Base-by-base conservation (phyloP, 2,113 vertebrate species). In the Abramis brama region DNA sequence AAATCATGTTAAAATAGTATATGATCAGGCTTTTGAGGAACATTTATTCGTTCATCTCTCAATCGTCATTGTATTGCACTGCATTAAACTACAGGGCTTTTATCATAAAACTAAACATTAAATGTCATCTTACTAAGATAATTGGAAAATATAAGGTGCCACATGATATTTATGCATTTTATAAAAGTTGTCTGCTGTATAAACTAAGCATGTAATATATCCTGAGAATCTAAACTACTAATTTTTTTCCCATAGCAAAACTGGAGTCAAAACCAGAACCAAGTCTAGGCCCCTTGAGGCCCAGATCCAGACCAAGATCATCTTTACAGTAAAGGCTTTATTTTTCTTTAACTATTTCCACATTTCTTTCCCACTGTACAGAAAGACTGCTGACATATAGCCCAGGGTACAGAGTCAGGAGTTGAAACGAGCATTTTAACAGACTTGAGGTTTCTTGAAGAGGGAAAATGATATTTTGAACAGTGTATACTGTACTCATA, bases 401-500 rank as follows among this genome's bases (percentile, higher is more conserved):
- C 43, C 55, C 55, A 17, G 8, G 12, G 33, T 21, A 36, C 36
- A 62, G 23, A 43, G 11, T 36, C 21, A 79, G 55, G 19, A 57
- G 27, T 33, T 43, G 43, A 57, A 60, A 62, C n/a, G 19, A 45
- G 59, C n/a, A 47, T 64, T 47, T 80, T 19, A 27, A 64, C n/a
- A 64, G 39, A 11, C 78, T 39, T 64, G 78, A 80, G 78, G 39
- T 64, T 64, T 64, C n/a, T 80, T 27, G 36, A 74, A 13, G 57
- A 43, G 15, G 12, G 39, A 45, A 64, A 80, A 64, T 64, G 0
- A 45, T 64, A 64, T 80, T 80, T 64, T 80, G 43, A 80, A 64
- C 36, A 64, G 62, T n/a, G n/a, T 64, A 45, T 64, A 80, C 78
- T 62, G 59, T 80, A 64, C 36, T 64, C 78, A 30, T 33, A 30